Conservation (phyloP, 1,140 invertebrate species). For the Heliconius hewitsoni region DNA sequence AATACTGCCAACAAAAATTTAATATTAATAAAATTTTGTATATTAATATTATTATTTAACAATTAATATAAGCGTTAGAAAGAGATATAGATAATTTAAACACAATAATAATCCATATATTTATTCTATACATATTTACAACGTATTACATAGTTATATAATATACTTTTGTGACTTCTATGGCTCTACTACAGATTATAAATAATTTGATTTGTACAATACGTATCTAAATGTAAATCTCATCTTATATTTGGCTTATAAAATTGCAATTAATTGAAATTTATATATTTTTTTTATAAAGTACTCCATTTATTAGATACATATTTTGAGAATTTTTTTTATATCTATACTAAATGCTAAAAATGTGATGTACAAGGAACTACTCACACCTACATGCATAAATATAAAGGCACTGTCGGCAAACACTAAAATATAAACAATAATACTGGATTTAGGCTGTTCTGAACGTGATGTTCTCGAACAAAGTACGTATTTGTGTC, state of each 20-base stretch:
- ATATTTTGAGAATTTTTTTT: background rate
- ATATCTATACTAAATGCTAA: slow-evolving; percentile 19
- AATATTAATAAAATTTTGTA: background rate
- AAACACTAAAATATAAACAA: slow-evolving; percentile 35
- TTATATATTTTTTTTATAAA: slow-evolving; percentile 8
- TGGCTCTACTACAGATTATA: slow-evolving; percentile 7
- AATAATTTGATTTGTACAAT: slow-evolving; percentile 12
- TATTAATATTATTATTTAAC: slow-evolving; percentile 2
- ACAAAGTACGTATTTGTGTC: slow-evolving; percentile 24
- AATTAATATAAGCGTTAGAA: slow-evolving; percentile 10
- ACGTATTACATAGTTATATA: background rate
- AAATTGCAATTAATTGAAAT: slow-evolving; percentile 7
- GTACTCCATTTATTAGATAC: background rate
- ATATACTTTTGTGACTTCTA: slow-evolving; percentile 10
- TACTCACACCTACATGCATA: slow-evolving; percentile 21
- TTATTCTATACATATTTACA: slow-evolving; percentile 15
- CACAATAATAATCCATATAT: background rate
- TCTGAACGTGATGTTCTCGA: slow-evolving; percentile 17
- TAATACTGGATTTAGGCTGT: slow-evolving; percentile 53
- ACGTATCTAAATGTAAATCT: slow-evolving; percentile 1
- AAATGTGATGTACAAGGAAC: slow-evolving; percentile 35
- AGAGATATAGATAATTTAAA: slow-evolving; percentile 11
- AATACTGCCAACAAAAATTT: slow-evolving; percentile 12
- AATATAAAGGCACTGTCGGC: slow-evolving; percentile 33
- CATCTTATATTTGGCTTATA: slow-evolving; percentile 12